phyloP scores from a whole-genome alignment of 2,797 vertebrate genomes.

The Poliocrania exsul region DNA sequence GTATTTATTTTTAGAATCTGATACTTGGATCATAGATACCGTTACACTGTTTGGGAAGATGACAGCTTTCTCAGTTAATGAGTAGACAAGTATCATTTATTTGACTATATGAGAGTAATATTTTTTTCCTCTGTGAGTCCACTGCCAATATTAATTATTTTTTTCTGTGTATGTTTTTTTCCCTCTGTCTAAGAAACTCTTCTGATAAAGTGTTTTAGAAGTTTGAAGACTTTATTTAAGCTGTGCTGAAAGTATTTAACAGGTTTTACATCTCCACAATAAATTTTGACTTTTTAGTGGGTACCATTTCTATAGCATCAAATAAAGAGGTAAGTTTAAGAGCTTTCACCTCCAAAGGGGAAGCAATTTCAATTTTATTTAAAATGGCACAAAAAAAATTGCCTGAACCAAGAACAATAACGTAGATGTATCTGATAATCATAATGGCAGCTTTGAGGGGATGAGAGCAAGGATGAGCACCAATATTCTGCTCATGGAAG shows the following conservation, averaged over 20 bases:
- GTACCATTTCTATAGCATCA: background rate
- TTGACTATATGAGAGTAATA: background rate
- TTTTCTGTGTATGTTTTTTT: background rate
- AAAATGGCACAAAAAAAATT: background rate
- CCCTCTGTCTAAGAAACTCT: background rate
- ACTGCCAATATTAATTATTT: conserved; percentile 14
- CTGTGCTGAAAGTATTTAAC: background rate
- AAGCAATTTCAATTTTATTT: background rate
- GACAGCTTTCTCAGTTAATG: background rate
- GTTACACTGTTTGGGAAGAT: background rate
- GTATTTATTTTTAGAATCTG: conserved; percentile 13
- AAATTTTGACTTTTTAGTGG: background rate
- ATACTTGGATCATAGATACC: conserved; percentile 8
- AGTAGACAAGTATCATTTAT: background rate
- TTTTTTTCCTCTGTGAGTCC: background rate
- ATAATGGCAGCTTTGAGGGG: background rate
- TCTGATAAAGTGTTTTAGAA: background rate
- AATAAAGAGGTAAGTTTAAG: background rate
- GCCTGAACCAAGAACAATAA: background rate
- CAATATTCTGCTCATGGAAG: background rate
- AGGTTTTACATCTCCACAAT: background rate
- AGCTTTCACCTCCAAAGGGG: background rate
- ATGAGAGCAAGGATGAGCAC: background rate
- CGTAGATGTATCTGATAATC: background rate
- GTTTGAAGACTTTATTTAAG: background rate